Evolutionary conservation across 1,140 invertebrate species (phyloP), one percentile per base, ranked within the genome.

Genomic region (Tachypleus tridentatus): DNA sequence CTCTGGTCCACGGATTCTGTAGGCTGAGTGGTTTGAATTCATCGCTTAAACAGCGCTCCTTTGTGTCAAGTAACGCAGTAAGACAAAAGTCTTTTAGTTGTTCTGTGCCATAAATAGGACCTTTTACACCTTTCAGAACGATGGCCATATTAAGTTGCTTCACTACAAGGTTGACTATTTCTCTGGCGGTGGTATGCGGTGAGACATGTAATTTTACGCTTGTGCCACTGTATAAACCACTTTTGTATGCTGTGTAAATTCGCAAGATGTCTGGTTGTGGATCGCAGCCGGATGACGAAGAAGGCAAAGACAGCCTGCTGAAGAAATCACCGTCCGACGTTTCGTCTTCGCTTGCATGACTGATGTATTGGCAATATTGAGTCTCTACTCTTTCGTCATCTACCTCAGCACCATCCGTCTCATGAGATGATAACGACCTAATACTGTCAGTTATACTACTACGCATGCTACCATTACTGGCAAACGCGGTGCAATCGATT

Each of bases 181-280:
- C 93, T 4, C 91, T 79, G 0, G 93, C 89, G 0, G 91, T 93
- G 0, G 94, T 98, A 62, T 86, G 82, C 0, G 86, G 85, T 1
- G 91, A 95, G 0, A 97, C 89, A 76, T 96, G 91, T 1, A 98
- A 78, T 74, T 93, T 93, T 1, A 98, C 83, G 70, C 91, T n/a
- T n/a, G n/a, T n/a, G n/a, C n/a, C n/a, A n/a, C n/a, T 86, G 4
- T 90, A 90, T 65, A 97, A 76, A 49, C 94, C 93, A 0, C 91
- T 97, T 69, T 96, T 90, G 75, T 97, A 98, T 3, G 93, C 93
- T 2, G 93, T 92, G 74, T 89, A 97, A 48, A 98, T 92, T 77
- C 87, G 78, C 5, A 83, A 70, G 61, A 82, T 77, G 4, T 76
- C 78, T 4, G 74, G 74, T 29, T 29, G 29, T 29, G 29, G 29